Evolutionary conservation across 2,797 vertebrate species (phyloP), one percentile per base, ranked within the genome.

Genomic region (Pipistrellus nathusii): DNA sequence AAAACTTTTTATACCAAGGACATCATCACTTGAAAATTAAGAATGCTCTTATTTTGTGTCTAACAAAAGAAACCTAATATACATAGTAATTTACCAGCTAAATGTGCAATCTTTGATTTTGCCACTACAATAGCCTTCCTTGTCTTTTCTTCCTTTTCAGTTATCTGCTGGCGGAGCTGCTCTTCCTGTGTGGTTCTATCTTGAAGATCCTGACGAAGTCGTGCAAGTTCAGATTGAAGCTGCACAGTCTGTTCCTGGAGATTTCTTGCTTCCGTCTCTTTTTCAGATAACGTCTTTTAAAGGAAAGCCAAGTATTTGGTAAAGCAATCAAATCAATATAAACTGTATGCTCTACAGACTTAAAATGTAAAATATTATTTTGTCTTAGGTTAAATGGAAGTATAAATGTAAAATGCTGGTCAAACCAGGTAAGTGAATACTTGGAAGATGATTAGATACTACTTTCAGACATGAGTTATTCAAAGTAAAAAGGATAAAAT

Each of bases 141-240:
- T 5, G 99, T 99, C 96, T 99, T 99, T 82, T 99, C 99, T 44
- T 99, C 99, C 97, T 99, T 99, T 78, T 99, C 99, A 0, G 98
- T 96, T 93, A 99, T 99, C 97, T 99, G 99, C 93, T 99, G 99
- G 32, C 99, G 98, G 81, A 99, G 98, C 15, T 98, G 98, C 2
- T 99, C 99, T 93, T 99, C 99, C 96, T 99, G 99, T 0, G 98
- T 96, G 13, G 97, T 97, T 96, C 99, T 99, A 35, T 99, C 99
- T 96, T 99, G 99, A 38, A 99, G 98, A 92, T 99, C 99, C 98
- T 99, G 99, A 85, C 98, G 99, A 95, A 99, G 97, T 69, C 98
- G 98, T 46, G 97, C 93, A 82, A 99, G 95, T 95, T 99, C 99
- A 0, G 98, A 93, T 57, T 99, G 99, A 62, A 99, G 97, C 86